These are phyloP conservation scores for Girardinus metallicus DNA, from an alignment of 2,797 vertebrate species.

Conservation along the genomic window DNA sequence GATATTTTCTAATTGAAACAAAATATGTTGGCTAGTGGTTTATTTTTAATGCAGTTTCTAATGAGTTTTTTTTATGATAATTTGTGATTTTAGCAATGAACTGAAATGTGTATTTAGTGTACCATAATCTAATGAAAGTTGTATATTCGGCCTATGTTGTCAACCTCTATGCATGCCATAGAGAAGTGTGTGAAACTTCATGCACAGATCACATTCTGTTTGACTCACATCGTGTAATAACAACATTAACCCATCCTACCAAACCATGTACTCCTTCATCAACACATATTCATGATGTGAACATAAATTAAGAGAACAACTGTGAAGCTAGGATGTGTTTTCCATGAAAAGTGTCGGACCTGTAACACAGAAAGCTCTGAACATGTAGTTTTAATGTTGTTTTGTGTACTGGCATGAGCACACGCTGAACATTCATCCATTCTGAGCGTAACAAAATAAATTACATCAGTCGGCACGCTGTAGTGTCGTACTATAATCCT, in stretches of 20 bases:
- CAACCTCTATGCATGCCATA: not conserved
- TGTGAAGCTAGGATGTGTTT: constrained; percentile 12
- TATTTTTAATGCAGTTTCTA: not conserved
- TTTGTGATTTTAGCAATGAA: not conserved
- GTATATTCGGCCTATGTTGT: not conserved
- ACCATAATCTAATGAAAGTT: not conserved
- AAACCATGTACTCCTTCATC: constrained; percentile 31
- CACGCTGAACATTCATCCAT: constrained; percentile 69
- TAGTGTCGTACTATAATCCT: constrained; percentile 33
- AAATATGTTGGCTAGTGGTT: not conserved
- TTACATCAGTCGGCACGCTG: constrained; percentile 58
- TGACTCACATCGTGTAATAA: constrained; percentile 1
- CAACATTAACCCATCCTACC: not conserved
- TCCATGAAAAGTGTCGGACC: constrained; percentile 27
- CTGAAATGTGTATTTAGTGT: not conserved
- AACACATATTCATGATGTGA: constrained; percentile 37
- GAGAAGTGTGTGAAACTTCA: not conserved
- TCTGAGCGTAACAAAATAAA: constrained; percentile 48
- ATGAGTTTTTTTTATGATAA: not conserved
- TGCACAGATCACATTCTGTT: not conserved
- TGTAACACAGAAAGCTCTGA: constrained; percentile 23
- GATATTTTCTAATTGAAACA: not conserved
- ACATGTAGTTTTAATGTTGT: constrained; percentile 21
- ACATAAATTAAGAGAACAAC: constrained; percentile 25
- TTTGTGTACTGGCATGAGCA: constrained; percentile 47